Evolutionary conservation across 2,113 vertebrate species (phyloP), one percentile per base, ranked within the genome.

Genomic region (Anoplopoma fimbria): DNA sequence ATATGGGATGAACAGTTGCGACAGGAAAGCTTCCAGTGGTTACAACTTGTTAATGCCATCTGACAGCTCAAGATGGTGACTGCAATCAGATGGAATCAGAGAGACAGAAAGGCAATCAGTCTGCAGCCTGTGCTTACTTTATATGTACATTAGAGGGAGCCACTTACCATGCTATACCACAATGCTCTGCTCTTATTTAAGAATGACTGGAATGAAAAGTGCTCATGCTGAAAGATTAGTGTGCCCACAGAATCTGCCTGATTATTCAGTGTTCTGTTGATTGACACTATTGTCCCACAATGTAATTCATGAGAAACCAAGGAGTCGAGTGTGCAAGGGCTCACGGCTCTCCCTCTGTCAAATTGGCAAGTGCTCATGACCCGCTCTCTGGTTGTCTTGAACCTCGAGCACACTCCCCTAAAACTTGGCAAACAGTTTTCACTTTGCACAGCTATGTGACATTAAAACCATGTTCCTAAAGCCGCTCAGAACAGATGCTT

Each of bases 101-200:
- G 27, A 33, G 17, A 82, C 27, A 31, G 23, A 42, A 6, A 42
- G 13, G 5, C 34, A 34, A 27, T 33, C 57, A 34, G 25, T 1
- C 14, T 14, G 29, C 10, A 4, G 27, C 9, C 14, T 78, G 69
- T 45, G 14, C 19, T 69, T 15, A 58, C 71, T 17, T 27, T n/a
- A 7, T 51, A 2, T 29, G 5, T 2, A 4, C 87, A 77, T 69
- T 88, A 90, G 91, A 79, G 80, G 84, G 85, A 60, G 86, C 71
- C 53, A 77, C 40, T 53, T 7, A 45, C 79, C 75, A 64, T 42
- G 1, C 5, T 49, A 69, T 42, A 14, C 31, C 12, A 3, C 25
- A 33, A 25, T 10, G 33, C 9, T 10, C 9, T 27, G 5, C 0
- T 40, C 25, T 5, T 1, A 17, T 68, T 23, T n/a, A 1, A 49